phyloP scores from a whole-genome alignment of 2,113 vertebrate species.

The Aptenodytes forsteri region DNA sequence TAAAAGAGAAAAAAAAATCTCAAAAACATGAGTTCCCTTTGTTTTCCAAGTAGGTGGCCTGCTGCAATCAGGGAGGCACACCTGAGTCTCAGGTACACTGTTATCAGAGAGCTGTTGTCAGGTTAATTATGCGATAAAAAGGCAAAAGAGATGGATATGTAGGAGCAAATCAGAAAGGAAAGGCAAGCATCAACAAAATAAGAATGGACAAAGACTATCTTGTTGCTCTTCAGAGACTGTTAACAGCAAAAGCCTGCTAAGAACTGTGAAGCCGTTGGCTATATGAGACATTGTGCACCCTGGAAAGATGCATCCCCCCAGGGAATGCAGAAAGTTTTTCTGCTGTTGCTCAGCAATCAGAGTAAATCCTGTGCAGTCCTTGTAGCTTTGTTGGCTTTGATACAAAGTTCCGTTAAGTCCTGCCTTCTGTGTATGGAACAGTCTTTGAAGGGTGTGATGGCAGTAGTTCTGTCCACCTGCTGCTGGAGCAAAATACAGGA shows the following conservation, averaged over 20 bases:
- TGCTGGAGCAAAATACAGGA: not conserved
- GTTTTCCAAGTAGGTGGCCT: not conserved
- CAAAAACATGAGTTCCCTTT: not conserved
- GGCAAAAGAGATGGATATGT: not conserved
- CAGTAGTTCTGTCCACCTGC: not conserved
- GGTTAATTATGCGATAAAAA: not conserved
- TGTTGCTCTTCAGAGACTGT: not conserved
- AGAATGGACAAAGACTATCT: not conserved
- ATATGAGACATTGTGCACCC: accelerated
- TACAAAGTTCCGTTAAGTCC: not conserved
- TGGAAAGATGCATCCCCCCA: not conserved
- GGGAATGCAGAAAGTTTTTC: not conserved
- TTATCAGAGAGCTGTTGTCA: not conserved
- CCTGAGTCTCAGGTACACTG: not conserved
- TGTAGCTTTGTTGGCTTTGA: not conserved
- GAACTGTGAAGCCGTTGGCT: not conserved
- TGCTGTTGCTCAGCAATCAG: not conserved
- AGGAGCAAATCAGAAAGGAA: not conserved
- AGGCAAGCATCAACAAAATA: not conserved
- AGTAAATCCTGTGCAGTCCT: not conserved
- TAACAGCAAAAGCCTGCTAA: not conserved
- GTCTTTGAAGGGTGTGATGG: too few species aligned
- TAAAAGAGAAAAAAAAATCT: not conserved
- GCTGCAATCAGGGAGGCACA: not conserved
- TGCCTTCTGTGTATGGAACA: not conserved